Percentiles rank a stretch among this genome's conserved stretches.
Conservation (phyloP, 2,113 vertebrate species). For the Mormyrus iriodes region DNA sequence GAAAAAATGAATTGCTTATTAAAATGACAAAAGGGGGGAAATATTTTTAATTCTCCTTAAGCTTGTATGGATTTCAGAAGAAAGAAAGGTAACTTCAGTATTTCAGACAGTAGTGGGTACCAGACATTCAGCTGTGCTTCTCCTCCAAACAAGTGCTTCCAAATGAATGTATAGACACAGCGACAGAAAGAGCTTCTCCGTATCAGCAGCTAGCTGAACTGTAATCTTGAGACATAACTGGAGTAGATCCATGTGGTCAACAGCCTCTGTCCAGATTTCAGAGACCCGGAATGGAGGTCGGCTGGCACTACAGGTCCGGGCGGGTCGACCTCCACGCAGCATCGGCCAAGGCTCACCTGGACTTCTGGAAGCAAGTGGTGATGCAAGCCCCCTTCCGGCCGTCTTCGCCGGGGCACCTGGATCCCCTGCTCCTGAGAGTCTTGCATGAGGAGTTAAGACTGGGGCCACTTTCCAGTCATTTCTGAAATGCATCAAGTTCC, state of each 20-base stretch:
- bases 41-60: conserved; percentile 9
- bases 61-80: background rate
- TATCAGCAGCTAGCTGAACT: background rate
- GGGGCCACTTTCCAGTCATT: conserved; percentile 18
- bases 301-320: background rate
- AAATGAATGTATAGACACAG: background rate
- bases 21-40: background rate
- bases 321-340: background rate
- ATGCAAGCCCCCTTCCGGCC: background rate
- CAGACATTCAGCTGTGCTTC: background rate
- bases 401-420: background rate
- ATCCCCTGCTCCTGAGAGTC: background rate
- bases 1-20: background rate
- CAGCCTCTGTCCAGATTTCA: background rate
- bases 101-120: background rate
- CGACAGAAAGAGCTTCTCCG: background rate
- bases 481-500: conserved; percentile 10
- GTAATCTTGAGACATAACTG: background rate
- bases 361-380: background rate
- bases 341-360: background rate
- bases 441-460: background rate
- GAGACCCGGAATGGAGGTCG: background rate
- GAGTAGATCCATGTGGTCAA: background rate
- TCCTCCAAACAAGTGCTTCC: background rate
- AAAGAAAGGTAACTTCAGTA: background rate